These are phyloP conservation scores for Sebastes reedi DNA, from an alignment of 2,797 vertebrate species.

Conservation along the genomic window DNA sequence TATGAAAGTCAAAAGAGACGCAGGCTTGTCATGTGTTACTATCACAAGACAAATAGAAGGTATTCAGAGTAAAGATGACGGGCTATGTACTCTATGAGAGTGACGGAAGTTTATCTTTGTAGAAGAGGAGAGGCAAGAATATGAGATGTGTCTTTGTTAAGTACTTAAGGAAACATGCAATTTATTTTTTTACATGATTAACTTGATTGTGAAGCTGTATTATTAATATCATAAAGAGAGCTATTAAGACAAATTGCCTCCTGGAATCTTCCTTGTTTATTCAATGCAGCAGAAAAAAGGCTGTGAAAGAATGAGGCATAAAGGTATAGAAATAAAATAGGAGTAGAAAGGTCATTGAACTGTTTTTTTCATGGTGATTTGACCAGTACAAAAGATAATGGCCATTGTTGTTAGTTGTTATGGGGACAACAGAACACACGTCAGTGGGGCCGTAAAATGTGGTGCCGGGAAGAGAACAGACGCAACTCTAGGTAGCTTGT, in stretches of 20 bases:
- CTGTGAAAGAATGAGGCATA: background rate
- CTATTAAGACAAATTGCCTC: background rate
- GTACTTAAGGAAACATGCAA: background rate
- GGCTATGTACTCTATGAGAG: background rate
- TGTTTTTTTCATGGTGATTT: too few relatives aligned
- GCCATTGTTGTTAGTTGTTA: too few relatives aligned
- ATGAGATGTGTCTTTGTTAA: background rate
- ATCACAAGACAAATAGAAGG: background rate
- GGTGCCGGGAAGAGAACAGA: too few relatives aligned
- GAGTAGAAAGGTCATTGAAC: too few relatives aligned
- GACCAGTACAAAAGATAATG: too few relatives aligned
- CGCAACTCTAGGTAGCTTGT: too few relatives aligned
- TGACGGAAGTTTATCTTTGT: background rate
- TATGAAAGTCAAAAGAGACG: conserved; percentile 13
- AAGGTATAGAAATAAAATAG: background rate
- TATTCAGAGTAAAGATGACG: background rate
- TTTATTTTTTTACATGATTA: background rate
- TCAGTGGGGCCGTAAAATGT: too few relatives aligned
- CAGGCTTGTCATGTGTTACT: background rate
- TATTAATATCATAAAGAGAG: background rate
- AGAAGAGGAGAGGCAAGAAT: background rate
- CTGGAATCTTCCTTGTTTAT: background rate
- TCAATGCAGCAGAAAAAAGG: background rate
- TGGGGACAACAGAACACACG: too few relatives aligned
- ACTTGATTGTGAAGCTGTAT: background rate